A percentile compares a stretch with the other conserved stretches of the same genome.
phyloP scores from a whole-genome alignment of 2,113 vertebrate species.

The Laterallus jamaicensis region DNA sequence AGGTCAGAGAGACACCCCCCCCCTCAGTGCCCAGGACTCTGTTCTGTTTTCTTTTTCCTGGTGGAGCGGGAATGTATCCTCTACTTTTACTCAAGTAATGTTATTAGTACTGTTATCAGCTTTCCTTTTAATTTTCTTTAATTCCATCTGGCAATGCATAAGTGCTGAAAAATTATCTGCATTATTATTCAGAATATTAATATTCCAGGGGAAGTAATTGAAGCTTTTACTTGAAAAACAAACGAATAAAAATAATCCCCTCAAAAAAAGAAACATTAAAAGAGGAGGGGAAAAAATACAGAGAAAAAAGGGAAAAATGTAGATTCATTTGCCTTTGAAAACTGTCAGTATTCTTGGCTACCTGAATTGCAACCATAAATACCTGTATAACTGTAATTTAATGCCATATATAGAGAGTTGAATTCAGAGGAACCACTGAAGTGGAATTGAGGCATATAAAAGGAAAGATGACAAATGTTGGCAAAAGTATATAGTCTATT shows the following conservation, averaged over 20 bases:
- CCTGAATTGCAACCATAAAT: background rate
- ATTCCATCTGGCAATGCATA: background rate
- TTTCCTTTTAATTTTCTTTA: background rate
- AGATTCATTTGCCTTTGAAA: background rate
- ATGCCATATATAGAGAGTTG: background rate
- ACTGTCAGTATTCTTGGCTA: background rate
- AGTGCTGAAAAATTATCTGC: background rate
- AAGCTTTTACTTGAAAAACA: background rate
- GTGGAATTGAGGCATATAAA: background rate
- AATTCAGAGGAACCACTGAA: background rate
- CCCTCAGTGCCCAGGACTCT: background rate
- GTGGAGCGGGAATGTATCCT: rapidly evolving
- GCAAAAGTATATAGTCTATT: background rate
- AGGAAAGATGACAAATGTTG: background rate
- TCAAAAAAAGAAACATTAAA: background rate
- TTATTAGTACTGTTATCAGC: background rate
- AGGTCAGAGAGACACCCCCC: background rate
- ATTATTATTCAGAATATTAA: background rate
- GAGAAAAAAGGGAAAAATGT: background rate
- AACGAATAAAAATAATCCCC: background rate
- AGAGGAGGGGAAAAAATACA: background rate
- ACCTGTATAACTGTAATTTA: background rate
- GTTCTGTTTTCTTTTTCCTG: background rate
- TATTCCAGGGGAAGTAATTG: background rate
- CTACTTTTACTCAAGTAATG: background rate